phyloP scores from a whole-genome alignment of 1,140 invertebrate genomes.

The Neuroterus valhalla region DNA sequence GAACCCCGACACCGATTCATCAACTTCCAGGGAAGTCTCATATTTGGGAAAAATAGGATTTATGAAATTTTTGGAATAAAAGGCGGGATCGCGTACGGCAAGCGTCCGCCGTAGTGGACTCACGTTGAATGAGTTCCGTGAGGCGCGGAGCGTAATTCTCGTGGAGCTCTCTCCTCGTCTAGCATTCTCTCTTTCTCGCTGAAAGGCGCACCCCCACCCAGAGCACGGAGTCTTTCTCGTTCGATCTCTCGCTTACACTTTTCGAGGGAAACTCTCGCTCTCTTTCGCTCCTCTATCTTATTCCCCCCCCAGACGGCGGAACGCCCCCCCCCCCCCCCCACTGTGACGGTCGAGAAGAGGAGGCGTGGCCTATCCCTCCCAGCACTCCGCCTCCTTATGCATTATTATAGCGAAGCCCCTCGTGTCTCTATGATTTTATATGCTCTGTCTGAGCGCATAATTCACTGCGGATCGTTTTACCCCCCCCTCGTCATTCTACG shows the following conservation, averaged over 20 bases:
- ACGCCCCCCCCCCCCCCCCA: neutral
- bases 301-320: constrained; percentile 33
- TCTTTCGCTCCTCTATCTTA: constrained; percentile 24
- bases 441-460: constrained; percentile 66
- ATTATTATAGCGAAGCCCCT: constrained; percentile 71
- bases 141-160: constrained; percentile 40
- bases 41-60: neutral
- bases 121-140: constrained; percentile 52
- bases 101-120: constrained; percentile 48
- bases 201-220: constrained; percentile 2
- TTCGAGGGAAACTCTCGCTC: constrained; percentile 6
- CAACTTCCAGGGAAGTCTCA: too few species aligned
- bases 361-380: constrained; percentile 55
- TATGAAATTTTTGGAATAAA: neutral
- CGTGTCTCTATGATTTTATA: constrained; percentile 73
- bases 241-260: constrained; percentile 13
- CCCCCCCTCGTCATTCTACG: constrained; percentile 36
- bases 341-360: constrained; percentile 33
- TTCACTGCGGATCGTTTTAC: constrained; percentile 57
- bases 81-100: constrained; percentile 28
- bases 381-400: constrained; percentile 72
- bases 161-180: constrained; percentile 28
- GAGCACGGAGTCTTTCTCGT: constrained; percentile 35
- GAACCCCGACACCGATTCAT: neutral
- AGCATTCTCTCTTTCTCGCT: constrained; percentile 33